Base-by-base conservation (phyloP, 2,888 invertebrate species). In the Trisateles emortualis region DNA sequence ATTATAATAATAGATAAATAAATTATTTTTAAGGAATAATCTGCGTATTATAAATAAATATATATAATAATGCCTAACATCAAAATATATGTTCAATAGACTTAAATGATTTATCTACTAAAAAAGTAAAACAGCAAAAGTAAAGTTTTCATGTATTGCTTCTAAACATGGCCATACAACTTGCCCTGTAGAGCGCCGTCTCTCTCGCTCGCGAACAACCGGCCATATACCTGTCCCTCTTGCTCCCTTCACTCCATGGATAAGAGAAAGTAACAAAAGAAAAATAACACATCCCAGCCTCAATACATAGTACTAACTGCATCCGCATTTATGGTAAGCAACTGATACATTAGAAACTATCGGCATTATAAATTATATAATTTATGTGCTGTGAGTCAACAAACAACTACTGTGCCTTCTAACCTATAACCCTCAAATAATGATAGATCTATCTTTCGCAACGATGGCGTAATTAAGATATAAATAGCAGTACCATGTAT, bases 191-290 rank as follows among this genome's bases (percentile, higher is more conserved):
- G 81, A 79, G 82, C 81, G 76, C 74, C 62, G 55, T 91, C 92
- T 83, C 88, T 66, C 73, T 91, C 83, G 43, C 72, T 58, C 83
- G 30, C 59, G 60, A 42, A 24, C 36, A 45, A 24, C 42, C 54
- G 59, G 51, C 52, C 53, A 75, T 84, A 74, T 72, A 61, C 53
- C 82, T 64, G 64, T 91, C 89, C 67, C 82, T 68, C 68, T 92
- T 84, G 50, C 87, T 88, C 91, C 91, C 88, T 92, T 92, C 92
- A 92, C 92, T 92, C 77, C 75, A 86, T 82, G 81, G 84, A 73
- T 81, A 90, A 90, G 92, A 92, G 92, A 92, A 92, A 92, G 92
- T 92, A 90, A 90, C 91, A 87, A 88, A 89, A 90, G 90, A 88
- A 90, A 89, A 90, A 87, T 87, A 90, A 85, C 81, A 85, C 77